Base-by-base conservation (phyloP, 2,797 vertebrate species). In the Halcyon badia region DNA sequence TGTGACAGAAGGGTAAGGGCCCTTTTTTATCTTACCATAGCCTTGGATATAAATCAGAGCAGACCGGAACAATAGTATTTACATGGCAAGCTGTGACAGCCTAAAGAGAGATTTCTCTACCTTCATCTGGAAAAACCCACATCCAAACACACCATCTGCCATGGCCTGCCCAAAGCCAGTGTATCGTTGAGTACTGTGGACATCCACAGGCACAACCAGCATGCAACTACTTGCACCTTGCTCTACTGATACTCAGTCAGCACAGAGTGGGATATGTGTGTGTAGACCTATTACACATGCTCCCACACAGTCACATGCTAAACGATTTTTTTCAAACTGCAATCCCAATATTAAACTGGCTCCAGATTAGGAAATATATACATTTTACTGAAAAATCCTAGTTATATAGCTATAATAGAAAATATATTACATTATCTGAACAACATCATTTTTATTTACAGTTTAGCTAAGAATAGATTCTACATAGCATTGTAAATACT, bases 101-200 rank as follows among this genome's bases (percentile, higher is more conserved):
- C 94, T 95, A 97, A 97, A 97, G 87, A 96, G 89, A 97, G 94
- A 96, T 95, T 97, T 95, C 96, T 95, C 95, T 84, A 92, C 92
- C 95, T 94, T 97, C 95, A 97, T 97, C 94, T 94, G 93, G 85
- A 95, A 96, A 94, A 97, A 57, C 70, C 77, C 95, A 65, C 97
- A 97, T 97, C 96, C 95, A 97, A 97, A 95, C 93, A 68, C 88
- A 5, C 97, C 96, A 97, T 97, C 97, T 97, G 95, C 95, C 96
- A 89, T 96, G 78, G 95, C 87, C 87, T 97, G 92, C 87, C 93
- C 93, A 87, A 68, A 96, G 95, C 75, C 94, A 90, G 89, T 58
- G 51, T 39, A 70, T 80, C 79, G 2, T 78, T 62, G 85, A 75
- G 79, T 20, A 37, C 89, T 52, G 71, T 89, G 83, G 92, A 83